These are phyloP conservation scores for Siniperca undulata DNA, from an alignment of 2,797 vertebrate genomes.

Conservation along the genomic window DNA sequence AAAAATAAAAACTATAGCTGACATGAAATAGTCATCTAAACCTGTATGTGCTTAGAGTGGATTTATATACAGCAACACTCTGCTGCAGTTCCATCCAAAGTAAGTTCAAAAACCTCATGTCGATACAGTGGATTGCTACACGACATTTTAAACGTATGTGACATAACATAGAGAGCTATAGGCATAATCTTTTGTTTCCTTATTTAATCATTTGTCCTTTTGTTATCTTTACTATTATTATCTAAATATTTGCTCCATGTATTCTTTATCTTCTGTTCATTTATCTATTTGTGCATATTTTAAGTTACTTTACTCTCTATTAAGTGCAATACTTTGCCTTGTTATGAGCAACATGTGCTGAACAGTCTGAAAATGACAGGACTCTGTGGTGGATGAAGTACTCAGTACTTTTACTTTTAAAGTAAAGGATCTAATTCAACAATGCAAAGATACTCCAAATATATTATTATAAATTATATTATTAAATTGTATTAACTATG, in stretches of 20 bases:
- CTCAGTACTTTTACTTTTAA: not conserved
- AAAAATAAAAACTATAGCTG: conserved; percentile 3
- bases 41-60: not conserved
- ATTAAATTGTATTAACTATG: not conserved
- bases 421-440: not conserved
- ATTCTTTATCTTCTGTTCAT: not conserved
- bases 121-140: conserved; percentile 7
- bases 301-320: not conserved
- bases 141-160: not conserved
- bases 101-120: conserved; percentile 19
- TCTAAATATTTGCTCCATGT: not conserved
- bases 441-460: not conserved
- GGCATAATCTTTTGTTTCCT: not conserved
- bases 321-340: too few relatives aligned
- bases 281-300: not conserved
- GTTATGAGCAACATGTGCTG: not conserved
- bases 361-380: not conserved
- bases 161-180: not conserved
- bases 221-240: not conserved
- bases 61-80: conserved; percentile 1
- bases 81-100: conserved; percentile 6
- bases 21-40: conserved; percentile 1
- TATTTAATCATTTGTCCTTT: not conserved
- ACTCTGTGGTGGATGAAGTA: not conserved
- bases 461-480: too few relatives aligned